Percentiles rank a stretch among this genome's conserved stretches.
These are phyloP conservation scores for Motacilla tschutschensis DNA, from an alignment of 2,113 vertebrate genomes.

Conservation along the genomic window DNA sequence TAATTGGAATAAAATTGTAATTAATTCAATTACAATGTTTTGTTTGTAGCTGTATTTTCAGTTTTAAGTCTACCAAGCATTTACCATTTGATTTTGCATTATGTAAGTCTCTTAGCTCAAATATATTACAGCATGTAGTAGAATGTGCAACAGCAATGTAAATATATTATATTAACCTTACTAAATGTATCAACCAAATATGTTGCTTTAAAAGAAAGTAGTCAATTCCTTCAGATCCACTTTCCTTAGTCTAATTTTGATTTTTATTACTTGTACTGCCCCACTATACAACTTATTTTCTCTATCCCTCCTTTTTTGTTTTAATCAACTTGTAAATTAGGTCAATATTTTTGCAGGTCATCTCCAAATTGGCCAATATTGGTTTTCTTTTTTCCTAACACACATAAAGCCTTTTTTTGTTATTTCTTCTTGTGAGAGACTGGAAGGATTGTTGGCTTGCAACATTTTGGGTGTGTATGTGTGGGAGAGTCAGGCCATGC, in stretches of 20 bases:
- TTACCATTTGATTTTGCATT: not conserved
- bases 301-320: not conserved
- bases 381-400: not conserved
- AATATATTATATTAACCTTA: not conserved
- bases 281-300: not conserved
- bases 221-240: not conserved
- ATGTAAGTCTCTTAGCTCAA: not conserved
- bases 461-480: fast-evolving
- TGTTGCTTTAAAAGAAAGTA: not conserved
- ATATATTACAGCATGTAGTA: not conserved
- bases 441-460: not conserved
- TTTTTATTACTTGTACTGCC: not conserved
- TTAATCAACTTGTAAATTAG: not conserved
- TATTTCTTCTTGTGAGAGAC: not conserved
- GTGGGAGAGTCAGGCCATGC: fast-evolving
- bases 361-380: not conserved
- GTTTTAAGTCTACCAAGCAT: not conserved
- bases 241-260: not conserved
- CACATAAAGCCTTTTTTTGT: not conserved
- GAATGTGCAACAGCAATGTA: not conserved
- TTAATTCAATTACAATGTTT: not conserved
- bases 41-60: not conserved
- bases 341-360: not conserved
- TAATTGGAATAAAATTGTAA: not conserved
- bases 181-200: not conserved